Conservation (phyloP, 1,140 invertebrate genomes). For the Drosophila kurseongensis region DNA sequence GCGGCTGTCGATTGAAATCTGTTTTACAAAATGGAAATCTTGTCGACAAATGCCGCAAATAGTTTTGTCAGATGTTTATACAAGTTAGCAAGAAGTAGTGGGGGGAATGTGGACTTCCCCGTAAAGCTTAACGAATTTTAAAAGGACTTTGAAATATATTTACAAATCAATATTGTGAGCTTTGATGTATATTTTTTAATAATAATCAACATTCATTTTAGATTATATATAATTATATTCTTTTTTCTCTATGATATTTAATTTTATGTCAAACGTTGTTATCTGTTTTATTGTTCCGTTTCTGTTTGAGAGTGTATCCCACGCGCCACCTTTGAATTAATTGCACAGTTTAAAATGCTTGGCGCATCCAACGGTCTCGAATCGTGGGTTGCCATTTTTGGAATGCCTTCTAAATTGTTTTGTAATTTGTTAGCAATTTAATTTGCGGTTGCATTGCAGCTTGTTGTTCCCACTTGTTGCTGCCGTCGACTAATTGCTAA, state of each 20-base stretch:
- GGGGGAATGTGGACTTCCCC: neutral
- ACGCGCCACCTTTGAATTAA: conserved; percentile 1
- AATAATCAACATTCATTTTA: too few species aligned
- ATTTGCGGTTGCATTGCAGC: conserved; percentile 71
- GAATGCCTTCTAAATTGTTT: conserved; percentile 82
- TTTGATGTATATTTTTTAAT: too few species aligned
- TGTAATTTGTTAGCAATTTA: conserved; percentile 82
- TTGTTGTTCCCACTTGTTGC: conserved; percentile 45
- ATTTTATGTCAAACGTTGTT: neutral
- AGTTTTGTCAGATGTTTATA: conserved; percentile 24
- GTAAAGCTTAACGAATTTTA: neutral
- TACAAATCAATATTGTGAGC: too few species aligned
- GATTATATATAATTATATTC: neutral
- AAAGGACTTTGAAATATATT: neutral
- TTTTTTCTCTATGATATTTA: neutral
- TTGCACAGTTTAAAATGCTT: conserved; percentile 46
- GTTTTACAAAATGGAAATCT: conserved; percentile 69
- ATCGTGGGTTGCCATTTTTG: conserved; percentile 70
- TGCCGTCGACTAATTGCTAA: conserved; percentile 69
- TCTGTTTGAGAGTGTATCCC: conserved; percentile 19
- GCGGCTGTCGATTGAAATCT: conserved; percentile 62
- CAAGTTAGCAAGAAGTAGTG: neutral
- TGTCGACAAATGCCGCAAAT: conserved; percentile 69
- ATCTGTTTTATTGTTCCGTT: neutral
- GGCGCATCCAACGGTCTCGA: conserved; percentile 43